Evolutionary conservation across 1,140 invertebrate genomes (phyloP).

Genomic region (Bilobella aurantiaca): DNA sequence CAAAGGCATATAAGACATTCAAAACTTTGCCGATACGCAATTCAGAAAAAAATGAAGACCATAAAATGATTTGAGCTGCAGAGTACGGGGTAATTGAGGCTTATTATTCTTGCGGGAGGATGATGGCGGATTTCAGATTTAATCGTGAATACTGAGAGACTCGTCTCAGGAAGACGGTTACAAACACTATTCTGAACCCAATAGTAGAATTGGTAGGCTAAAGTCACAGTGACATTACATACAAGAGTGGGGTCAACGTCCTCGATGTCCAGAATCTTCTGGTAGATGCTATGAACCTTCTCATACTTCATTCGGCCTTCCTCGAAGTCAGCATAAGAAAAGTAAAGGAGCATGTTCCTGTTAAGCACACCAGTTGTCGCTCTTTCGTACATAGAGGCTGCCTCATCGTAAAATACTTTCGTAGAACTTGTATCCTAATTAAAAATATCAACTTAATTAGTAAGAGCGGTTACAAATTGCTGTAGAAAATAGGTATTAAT

Average conservation of each 20-base stretch:
- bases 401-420: conserved; percentile 86
- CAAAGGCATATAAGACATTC: not conserved
- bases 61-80: not conserved
- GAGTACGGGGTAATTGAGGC: not conserved
- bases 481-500: not conserved
- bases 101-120: not conserved
- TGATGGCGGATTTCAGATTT: not conserved
- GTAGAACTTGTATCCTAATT: conserved; percentile 75
- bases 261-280: conserved; percentile 72
- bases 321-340: conserved; percentile 98
- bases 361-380: conserved; percentile 73
- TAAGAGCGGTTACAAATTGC: not conserved
- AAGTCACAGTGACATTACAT: conserved; percentile 37
- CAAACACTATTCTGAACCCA: no score
- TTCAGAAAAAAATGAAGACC: not conserved
- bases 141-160: no score
- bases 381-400: conserved; percentile 83
- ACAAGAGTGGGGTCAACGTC: conserved; percentile 91
- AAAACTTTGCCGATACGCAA: no score
- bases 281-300: conserved; percentile 94
- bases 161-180: no score
- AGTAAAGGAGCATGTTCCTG: conserved; percentile 87
- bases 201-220: not conserved
- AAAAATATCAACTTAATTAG: conserved; percentile 17
- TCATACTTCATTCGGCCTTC: conserved; percentile 93